Base-by-base conservation (phyloP, 2,797 vertebrate species). In the Oreonectes daqikongensis region DNA sequence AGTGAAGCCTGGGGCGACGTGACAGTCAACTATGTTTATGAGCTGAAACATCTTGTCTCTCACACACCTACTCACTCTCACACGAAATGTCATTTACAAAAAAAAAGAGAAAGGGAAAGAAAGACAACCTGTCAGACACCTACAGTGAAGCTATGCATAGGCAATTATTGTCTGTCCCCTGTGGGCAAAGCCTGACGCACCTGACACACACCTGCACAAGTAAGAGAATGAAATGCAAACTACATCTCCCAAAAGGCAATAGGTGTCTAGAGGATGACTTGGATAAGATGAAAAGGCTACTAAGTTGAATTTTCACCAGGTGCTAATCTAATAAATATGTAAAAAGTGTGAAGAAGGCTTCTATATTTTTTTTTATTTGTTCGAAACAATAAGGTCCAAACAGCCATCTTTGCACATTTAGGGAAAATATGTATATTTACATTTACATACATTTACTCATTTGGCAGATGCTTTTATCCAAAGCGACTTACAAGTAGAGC, bases 121-220 rank as follows among this genome's bases (percentile, higher is more conserved):
- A 68, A 66, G 52, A 59, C 61, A 72, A 60, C 42, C 42, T 77
- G 61, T 61, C 69, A 77, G 74, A 77, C 61, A 73, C 38, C 7
- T 60, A 77, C 35, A 77, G 38, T 65, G 40, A 69, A 69, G 35
- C 24, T 70, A 70, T 77, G 67, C 67, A 53, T 14, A 35, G 24
- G 57, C 61, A 74, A 77, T 73, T 78, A 72, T 61, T 40, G 55
- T 50, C 66, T 68, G 87, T 90, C 86, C 86, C 86, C 88, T 89
- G 84, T 75, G 84, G 84, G 71, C 78, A 85, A 83, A 83, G n/a
- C 9, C 30, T 22, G 38, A 26, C n/a, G 22, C 40, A 48, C 42
- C 15, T 65, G 44, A 64, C 26, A 40, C 52, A 78, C 78, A 80
- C 75, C 78, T 74, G 73, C 66, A 71, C 7, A 11, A 61, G 14